A percentile compares a stretch with the other conserved stretches of the same genome.
Conservation (phyloP, 2,888 invertebrate species). For the Lutraria lutraria region DNA sequence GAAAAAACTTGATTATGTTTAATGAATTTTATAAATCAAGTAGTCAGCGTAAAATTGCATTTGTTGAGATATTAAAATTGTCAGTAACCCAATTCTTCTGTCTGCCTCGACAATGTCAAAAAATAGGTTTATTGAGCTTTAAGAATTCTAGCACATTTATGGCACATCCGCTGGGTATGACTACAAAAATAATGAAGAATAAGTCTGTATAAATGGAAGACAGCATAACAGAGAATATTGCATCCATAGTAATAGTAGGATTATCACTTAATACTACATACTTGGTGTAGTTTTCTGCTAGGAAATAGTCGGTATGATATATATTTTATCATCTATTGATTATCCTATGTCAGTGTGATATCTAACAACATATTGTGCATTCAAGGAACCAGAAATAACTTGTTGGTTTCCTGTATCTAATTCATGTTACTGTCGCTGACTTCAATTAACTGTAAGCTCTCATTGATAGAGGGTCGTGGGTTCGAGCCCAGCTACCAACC, state of each 20-base stretch:
- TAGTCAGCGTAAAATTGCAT: neutral
- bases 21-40: neutral
- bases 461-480: too few species aligned
- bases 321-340: neutral
- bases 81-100: neutral
- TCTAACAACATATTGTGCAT: too few species aligned
- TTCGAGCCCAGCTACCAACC: too few species aligned
- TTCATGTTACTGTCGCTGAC: too few species aligned
- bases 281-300: neutral
- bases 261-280: neutral
- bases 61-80: neutral
- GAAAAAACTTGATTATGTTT: neutral
- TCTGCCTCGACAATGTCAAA: neutral
- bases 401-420: too few species aligned
- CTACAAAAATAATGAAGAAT: neutral
- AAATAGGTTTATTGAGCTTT: neutral
- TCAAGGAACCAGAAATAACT: too few species aligned
- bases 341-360: neutral
- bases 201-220: neutral
- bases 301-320: neutral
- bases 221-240: neutral
- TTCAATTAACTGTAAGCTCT: too few species aligned
- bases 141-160: neutral
- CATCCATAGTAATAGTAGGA: neutral
- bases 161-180: neutral